Evolutionary conservation across 2,113 vertebrate genomes (phyloP).

Genomic region (Vidua macroura): DNA sequence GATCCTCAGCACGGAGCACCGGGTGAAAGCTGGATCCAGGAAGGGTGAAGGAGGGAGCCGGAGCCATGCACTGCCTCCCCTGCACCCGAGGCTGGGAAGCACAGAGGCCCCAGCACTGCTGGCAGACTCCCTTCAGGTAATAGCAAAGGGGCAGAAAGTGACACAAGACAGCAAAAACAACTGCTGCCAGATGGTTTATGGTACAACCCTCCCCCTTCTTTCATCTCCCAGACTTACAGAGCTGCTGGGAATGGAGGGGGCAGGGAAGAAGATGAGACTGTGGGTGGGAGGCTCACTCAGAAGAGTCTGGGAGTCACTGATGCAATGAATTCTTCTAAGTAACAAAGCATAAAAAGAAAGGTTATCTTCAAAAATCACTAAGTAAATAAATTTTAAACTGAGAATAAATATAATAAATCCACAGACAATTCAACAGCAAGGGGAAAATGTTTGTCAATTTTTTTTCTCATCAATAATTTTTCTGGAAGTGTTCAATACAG

Average conservation of each 20-base stretch:
- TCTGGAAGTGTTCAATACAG: not conserved
- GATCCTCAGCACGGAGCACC: not conserved
- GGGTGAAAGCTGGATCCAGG: not conserved
- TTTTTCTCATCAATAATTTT: not conserved
- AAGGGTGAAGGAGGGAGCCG: fast-evolving
- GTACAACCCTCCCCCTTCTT: not conserved
- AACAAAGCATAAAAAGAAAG: not conserved
- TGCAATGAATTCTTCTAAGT: not conserved
- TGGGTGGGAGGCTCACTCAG: not conserved
- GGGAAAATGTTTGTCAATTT: not conserved
- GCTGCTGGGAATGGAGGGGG: not conserved
- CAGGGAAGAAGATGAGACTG: not conserved
- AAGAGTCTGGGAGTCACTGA: not conserved
- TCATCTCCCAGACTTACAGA: not conserved
- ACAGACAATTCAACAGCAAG: not conserved
- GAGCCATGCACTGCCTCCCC: not conserved
- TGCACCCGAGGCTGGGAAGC: not conserved
- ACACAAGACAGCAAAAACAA: not conserved
- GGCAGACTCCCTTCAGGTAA: not conserved
- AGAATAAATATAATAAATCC: not conserved
- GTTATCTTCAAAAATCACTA: not conserved
- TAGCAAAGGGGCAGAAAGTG: not conserved
- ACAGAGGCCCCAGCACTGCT: not conserved
- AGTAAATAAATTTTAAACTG: not conserved
- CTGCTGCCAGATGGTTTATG: not conserved